Evolutionary conservation across 2,888 invertebrate genomes (phyloP).

Genomic region (Cataglyphis altisquamis): DNA sequence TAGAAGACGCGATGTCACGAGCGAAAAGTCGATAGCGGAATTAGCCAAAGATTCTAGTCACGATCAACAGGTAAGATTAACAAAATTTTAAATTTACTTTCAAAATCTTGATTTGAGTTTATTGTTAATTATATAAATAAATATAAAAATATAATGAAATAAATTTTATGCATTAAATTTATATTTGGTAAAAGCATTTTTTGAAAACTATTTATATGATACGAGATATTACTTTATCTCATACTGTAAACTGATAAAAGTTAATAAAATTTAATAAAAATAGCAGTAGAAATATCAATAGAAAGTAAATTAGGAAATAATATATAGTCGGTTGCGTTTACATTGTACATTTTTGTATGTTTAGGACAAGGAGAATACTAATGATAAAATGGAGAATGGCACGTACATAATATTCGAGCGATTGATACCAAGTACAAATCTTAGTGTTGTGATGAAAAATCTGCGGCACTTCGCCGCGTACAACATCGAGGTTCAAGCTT

Average conservation of each 20-base stretch:
- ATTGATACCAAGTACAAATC: conserved; percentile 77
- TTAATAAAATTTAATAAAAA: background rate
- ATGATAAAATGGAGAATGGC: conserved; percentile 72
- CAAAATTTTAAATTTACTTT: conserved; percentile 8
- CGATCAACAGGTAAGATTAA: conserved; percentile 65
- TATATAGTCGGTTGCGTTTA: background rate
- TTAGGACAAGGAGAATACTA: conserved; percentile 62
- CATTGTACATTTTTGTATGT: conserved; percentile 12
- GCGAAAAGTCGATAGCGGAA: conserved; percentile 54
- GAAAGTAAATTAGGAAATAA: background rate
- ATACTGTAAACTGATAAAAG: background rate
- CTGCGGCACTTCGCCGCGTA: conserved; percentile 93
- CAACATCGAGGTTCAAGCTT: conserved; percentile 92
- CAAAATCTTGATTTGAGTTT: background rate
- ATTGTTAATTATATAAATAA: background rate
- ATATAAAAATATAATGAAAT: background rate
- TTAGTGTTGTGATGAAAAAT: conserved; percentile 87
- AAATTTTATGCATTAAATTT: background rate
- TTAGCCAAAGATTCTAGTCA: conserved; percentile 56
- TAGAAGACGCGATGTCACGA: conserved; percentile 72
- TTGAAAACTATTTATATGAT: background rate
- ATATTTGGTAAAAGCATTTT: conserved; percentile 13
- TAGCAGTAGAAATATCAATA: background rate
- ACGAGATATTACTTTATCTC: background rate
- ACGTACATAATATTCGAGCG: conserved; percentile 74